phyloP scores from a whole-genome alignment of 2,113 vertebrate species.

The Neomonachus schauinslandi region DNA sequence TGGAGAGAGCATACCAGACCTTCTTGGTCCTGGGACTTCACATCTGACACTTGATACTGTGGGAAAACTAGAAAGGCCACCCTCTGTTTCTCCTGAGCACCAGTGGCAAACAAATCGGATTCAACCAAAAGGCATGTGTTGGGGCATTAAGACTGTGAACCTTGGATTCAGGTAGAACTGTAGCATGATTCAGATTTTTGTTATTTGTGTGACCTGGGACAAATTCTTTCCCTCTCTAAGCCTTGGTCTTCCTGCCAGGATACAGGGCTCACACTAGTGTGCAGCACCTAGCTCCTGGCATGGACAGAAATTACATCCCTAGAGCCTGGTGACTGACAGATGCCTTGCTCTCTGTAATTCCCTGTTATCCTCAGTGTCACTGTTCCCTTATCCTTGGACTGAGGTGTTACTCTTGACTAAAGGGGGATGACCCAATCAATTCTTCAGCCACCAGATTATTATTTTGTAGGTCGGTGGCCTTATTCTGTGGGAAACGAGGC shows the following conservation, averaged over 20 bases:
- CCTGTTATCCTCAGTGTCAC: background rate
- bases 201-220: background rate
- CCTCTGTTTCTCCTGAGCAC: background rate
- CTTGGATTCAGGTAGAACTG: background rate
- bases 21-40: background rate
- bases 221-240: background rate
- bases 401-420: background rate
- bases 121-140: too few relatives aligned
- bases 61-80: background rate
- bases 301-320: background rate
- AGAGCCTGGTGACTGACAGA: background rate
- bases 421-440: accelerated
- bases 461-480: background rate
- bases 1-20: background rate
- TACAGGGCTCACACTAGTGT: accelerated
- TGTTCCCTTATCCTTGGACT: background rate
- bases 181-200: background rate
- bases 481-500: background rate
- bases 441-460: background rate
- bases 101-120: too few relatives aligned
- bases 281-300: background rate
- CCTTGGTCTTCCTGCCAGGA: background rate
- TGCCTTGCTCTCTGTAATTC: accelerated
- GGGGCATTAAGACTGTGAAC: too few relatives aligned
- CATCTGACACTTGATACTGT: background rate